Evolutionary conservation across 2,888 invertebrate species (phyloP), one percentile per base, ranked within the genome.

Genomic region (Lasioglossum leucozonium): DNA sequence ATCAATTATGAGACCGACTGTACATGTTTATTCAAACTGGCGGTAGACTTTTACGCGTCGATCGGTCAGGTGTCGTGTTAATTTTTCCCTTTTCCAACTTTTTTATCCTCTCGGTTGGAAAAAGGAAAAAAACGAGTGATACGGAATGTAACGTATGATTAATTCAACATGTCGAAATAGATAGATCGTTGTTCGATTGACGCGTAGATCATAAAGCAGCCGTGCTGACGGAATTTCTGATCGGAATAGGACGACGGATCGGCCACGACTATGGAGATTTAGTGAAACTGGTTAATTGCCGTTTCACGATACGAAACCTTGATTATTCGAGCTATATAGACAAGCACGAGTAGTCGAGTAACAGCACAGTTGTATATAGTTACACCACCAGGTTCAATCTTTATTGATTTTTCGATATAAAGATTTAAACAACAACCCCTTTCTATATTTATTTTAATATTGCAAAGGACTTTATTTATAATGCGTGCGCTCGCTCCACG

Each of bases 11-110:
- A 40, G 10, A 40, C 40, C 10, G 40, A 40, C 40, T 40, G 10
- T 40, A 40, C 47, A 18, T 22, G 55, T 51, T 58, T 62, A 11
- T 74, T 77, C 65, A 42, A 44, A 30, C 65, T 62, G 30, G n/a
- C 11, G 22, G 22, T 67, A 16, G 22, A 51, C 51, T 72, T 72
- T 79, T 67, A 67, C 13, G 22, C 11, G n/a, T n/a, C 34, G 42
- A 18, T 62, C 37, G 13, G 10, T 42, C 10, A 0, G n/a, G 42
- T 42, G 58, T 42, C 2, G 26, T 34, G 8, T 42, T 13, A 30
- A 26, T 62, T 62, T 30, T 62, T 16, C 4, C 11, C 22, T 22
- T 51, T 22, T 51, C 51, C 22, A 18, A 51, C 13, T 62, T 16
- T 22, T 22, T 37, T 42, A 26, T 22, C 13, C 6, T 4, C 13